Percentiles rank a stretch among this genome's conserved stretches.
phyloP scores from a whole-genome alignment of 2,797 vertebrate genomes.

The Hemitrygon akajei region DNA sequence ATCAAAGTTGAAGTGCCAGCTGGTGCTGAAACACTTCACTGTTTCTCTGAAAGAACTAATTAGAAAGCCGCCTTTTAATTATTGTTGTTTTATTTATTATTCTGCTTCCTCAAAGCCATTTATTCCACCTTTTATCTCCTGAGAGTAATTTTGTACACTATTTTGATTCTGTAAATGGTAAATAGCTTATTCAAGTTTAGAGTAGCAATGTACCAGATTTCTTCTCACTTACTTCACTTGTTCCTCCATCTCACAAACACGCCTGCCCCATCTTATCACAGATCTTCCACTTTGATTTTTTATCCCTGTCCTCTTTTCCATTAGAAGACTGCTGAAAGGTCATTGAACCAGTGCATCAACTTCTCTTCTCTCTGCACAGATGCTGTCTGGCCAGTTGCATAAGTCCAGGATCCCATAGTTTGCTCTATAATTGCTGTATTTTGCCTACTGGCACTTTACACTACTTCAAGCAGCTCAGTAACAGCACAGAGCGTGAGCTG shows the following conservation, averaged over 20 bases:
- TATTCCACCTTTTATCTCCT: constrained; percentile 19
- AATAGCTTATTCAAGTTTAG: neutral
- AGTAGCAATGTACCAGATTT: neutral
- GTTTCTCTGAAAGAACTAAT: constrained; percentile 28
- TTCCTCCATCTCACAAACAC: too few species aligned
- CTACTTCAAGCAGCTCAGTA: neutral
- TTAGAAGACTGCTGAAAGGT: neutral
- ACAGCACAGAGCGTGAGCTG: neutral
- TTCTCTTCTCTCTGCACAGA: neutral
- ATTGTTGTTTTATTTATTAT: constrained; percentile 20
- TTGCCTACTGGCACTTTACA: neutral
- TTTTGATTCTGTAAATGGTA: neutral
- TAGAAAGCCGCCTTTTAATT: constrained; percentile 26
- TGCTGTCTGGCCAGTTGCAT: neutral
- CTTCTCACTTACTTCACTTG: neutral
- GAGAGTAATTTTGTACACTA: constrained; percentile 20
- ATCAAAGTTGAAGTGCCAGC: constrained; percentile 25
- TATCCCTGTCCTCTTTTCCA: neutral
- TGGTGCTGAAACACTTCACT: constrained; percentile 28
- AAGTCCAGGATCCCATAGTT: neutral
- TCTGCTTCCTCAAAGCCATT: constrained; percentile 14
- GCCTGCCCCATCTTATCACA: neutral
- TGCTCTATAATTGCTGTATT: neutral
- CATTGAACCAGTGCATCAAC: neutral
- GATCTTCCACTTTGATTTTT: too few species aligned